phyloP scores from a whole-genome alignment of 2,888 invertebrate species.

The Deilephila elpenor region DNA sequence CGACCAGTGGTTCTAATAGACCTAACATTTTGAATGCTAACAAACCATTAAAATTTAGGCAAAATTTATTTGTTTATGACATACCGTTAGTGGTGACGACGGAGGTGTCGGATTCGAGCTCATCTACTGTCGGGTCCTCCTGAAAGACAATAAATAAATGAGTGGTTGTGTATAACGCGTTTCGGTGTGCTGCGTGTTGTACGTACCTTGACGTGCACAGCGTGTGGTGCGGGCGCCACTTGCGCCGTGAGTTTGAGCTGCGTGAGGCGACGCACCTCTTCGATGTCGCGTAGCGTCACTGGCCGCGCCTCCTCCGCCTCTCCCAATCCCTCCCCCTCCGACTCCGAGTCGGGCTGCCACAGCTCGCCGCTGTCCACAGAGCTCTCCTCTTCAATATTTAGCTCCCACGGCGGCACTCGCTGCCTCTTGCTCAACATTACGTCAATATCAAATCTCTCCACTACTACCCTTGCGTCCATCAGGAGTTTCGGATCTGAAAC shows the following conservation, averaged over 20 bases:
- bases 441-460: neutral
- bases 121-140: neutral
- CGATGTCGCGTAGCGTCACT: constrained; percentile 15
- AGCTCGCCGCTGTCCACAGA: neutral
- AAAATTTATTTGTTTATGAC: neutral
- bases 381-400: neutral
- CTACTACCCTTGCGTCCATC: neutral
- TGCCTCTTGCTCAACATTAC: too few relatives aligned
- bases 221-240: neutral
- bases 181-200: neutral
- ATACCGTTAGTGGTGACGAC: neutral
- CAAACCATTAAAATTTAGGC: too few relatives aligned
- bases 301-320: neutral
- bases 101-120: neutral
- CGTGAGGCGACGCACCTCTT: constrained; percentile 15
- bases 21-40: too few relatives aligned
- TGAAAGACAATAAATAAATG: neutral
- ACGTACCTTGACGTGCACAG: neutral
- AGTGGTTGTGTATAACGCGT: neutral
- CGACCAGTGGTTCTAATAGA: too few relatives aligned
- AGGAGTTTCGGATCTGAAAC: constrained; percentile 5
- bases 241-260: constrained; percentile 15
- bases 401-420: too few relatives aligned
- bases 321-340: neutral
- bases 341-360: neutral